Conservation (phyloP, 2,113 vertebrate species). For the Microtus ochrogaster region DNA sequence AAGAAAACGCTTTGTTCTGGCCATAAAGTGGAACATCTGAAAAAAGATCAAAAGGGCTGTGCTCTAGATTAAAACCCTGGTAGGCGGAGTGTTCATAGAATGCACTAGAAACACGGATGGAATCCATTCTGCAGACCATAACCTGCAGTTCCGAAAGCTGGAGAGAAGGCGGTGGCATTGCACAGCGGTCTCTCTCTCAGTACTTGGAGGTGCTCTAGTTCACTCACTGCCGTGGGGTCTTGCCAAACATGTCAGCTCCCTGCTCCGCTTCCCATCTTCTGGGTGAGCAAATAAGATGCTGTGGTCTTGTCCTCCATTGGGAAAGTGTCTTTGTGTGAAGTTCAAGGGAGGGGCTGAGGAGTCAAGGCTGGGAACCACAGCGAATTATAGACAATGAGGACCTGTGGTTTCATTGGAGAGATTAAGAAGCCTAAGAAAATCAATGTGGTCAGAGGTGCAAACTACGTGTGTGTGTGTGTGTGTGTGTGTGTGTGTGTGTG, state of each 20-base stretch:
- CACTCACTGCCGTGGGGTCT: not conserved
- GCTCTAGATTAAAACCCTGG: conserved; percentile 69
- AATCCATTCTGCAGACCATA: conserved; percentile 68
- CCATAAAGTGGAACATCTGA: conserved; percentile 58
- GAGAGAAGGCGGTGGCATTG: not conserved
- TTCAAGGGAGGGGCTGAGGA: too few relatives aligned
- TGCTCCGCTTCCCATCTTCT: not conserved
- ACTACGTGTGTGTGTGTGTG: too few relatives aligned
- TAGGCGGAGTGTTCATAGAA: conserved; percentile 55
- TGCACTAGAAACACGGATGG: conserved; percentile 37
- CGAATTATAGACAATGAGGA: too few relatives aligned
- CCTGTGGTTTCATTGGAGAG: too few relatives aligned
- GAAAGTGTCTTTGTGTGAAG: not conserved
- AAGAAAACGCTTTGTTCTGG: conserved; percentile 74
- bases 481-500: too few relatives aligned
- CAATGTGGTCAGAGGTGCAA: too few relatives aligned
- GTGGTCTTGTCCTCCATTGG: not conserved
- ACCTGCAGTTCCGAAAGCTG: conserved; percentile 5
- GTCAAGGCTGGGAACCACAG: too few relatives aligned
- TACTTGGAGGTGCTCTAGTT: accelerated
- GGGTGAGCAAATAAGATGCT: not conserved
- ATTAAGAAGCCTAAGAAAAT: too few relatives aligned
- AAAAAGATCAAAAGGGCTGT: conserved; percentile 47
- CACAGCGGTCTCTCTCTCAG: not conserved
- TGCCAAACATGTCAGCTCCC: not conserved